Percentiles rank a stretch among this genome's conserved stretches.
These are phyloP conservation scores for Julus scandinavius DNA, from an alignment of 2,888 invertebrate species.

Conservation along the genomic window DNA sequence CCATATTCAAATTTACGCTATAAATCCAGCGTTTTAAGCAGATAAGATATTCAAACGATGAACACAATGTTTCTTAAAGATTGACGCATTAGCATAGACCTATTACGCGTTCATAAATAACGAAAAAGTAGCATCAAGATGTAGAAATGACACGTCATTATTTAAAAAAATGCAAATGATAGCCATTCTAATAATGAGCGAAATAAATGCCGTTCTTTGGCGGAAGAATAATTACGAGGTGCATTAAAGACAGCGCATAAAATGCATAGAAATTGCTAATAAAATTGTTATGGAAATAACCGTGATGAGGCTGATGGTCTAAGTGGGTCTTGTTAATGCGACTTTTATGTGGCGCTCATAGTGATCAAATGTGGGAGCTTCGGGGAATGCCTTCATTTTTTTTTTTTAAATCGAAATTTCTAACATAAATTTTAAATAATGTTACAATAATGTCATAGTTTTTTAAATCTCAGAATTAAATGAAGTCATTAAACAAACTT, in stretches of 20 bases:
- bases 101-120: background rate
- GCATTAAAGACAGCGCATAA: slow-evolving; percentile 38
- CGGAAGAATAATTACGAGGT: slow-evolving; percentile 33
- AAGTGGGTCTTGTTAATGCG: slow-evolving; percentile 37
- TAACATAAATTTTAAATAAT: background rate
- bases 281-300: slow-evolving; percentile 36
- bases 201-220: slow-evolving; percentile 37
- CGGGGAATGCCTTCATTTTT: background rate
- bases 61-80: slow-evolving; percentile 45
- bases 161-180: slow-evolving; percentile 44
- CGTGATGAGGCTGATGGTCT: slow-evolving; percentile 28
- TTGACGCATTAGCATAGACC: slow-evolving; percentile 23
- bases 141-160: slow-evolving; percentile 45
- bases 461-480: background rate
- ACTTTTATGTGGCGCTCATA: slow-evolving; percentile 1
- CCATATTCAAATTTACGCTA: background rate
- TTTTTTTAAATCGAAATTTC: background rate
- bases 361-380: background rate
- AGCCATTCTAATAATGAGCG: slow-evolving; percentile 45
- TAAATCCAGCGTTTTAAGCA: slow-evolving; percentile 31
- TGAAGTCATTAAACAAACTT: background rate
- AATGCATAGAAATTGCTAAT: slow-evolving; percentile 46
- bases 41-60: slow-evolving; percentile 36
- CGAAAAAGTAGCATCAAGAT: slow-evolving; percentile 40
- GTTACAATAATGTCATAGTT: background rate